Conservation (phyloP, 2,888 invertebrate species). For the Scaptodrosophila latifasciaeformis region DNA sequence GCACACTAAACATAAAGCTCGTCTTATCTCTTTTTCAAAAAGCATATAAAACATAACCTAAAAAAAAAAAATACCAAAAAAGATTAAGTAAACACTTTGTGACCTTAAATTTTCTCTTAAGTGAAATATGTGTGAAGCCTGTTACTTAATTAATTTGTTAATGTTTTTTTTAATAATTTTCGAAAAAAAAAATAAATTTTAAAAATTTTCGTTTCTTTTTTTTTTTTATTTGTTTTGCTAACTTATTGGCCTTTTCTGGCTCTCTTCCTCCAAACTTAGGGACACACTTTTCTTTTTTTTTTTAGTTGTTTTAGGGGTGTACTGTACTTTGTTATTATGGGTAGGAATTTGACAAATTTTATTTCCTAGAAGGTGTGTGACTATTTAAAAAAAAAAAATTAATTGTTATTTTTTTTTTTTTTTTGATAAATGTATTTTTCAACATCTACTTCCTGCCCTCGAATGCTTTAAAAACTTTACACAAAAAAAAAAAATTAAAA, state of each 20-base stretch:
- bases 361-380: too few relatives aligned
- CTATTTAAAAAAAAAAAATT: slow-evolving; percentile 11
- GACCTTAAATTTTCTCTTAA: too few relatives aligned
- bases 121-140: too few relatives aligned
- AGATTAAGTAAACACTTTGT: too few relatives aligned
- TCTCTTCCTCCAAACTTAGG: slow-evolving; percentile 7
- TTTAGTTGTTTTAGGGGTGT: slow-evolving; percentile 5
- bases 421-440: slow-evolving; percentile 67
- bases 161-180: too few relatives aligned
- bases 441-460: slow-evolving; percentile 69
- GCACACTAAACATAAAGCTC: too few relatives aligned
- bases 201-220: neutral
- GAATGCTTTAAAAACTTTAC: slow-evolving; percentile 67
- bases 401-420: slow-evolving; percentile 47
- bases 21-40: too few relatives aligned
- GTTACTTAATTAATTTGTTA: too few relatives aligned
- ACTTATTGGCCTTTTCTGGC: neutral
- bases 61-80: too few relatives aligned
- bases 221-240: neutral
- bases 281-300: slow-evolving; percentile 20
- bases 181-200: slow-evolving; percentile 8
- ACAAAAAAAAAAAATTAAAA: slow-evolving; percentile 37
- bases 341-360: slow-evolving; percentile 6
- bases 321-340: slow-evolving; percentile 6
- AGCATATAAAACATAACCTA: too few relatives aligned